Conservation (phyloP, 2,113 vertebrate species). For the Trachemys scripta region DNA sequence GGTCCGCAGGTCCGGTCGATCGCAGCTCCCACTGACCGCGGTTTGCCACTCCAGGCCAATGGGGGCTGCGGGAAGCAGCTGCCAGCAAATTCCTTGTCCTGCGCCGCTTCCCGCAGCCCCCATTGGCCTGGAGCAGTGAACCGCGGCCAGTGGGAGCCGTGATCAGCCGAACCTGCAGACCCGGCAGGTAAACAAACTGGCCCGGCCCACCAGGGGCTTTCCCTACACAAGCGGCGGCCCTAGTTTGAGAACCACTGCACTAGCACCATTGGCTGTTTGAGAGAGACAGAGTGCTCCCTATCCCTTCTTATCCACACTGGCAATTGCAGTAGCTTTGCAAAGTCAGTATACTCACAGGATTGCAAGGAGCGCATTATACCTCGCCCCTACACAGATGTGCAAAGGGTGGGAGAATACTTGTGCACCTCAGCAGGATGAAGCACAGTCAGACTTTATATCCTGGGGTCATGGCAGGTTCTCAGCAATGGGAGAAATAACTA, state of each 20-base stretch:
- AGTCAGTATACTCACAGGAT: neutral
- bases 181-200: too few species aligned
- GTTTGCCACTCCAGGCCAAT: too few species aligned
- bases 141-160: too few species aligned
- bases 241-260: neutral
- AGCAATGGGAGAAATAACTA: neutral
- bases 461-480: neutral
- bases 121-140: too few species aligned
- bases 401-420: neutral
- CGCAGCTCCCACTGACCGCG: too few species aligned
- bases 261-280: neutral
- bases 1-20: too few species aligned
- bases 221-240: too few species aligned
- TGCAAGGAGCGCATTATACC: neutral
- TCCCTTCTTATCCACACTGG: neutral
- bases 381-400: neutral
- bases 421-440: neutral
- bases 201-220: too few species aligned
- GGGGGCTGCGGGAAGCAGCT: too few species aligned
- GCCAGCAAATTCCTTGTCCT: too few species aligned
- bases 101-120: too few species aligned
- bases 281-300: neutral
- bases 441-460: neutral
- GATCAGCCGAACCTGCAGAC: too few species aligned
- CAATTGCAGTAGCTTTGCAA: neutral